Evolutionary conservation across 2,888 invertebrate species (phyloP), one percentile per base, ranked within the genome.

Genomic region (Diarsia dahlii): DNA sequence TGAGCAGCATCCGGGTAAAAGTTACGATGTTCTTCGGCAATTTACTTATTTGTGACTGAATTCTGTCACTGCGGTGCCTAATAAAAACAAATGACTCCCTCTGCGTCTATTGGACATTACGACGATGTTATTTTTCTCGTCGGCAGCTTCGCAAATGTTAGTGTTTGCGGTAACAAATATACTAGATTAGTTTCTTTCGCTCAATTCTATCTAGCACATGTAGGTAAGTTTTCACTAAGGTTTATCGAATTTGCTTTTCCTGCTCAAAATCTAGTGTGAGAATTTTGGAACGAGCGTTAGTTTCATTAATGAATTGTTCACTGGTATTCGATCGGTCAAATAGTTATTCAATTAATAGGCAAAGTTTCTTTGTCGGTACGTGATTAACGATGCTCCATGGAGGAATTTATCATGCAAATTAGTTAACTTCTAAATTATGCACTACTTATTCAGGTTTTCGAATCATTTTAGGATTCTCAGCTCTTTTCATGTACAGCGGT

Each of bases 41-140:
- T 83, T 72, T 83, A 76, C 70, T 73, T 71, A 73, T 80, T 76
- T 83, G 67, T 64, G 50, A 64, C 66, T 48, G 45, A 83, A 73
- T 69, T 74, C 50, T 72, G 78, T 52, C 74, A 62, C 58, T 76
- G 70, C 60, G 71, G 78, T 50, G 67, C 20, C 76, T 85, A 86
- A 89, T 89, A 89, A 90, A 89, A 87, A 85, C 81, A 84, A 86
- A 89, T 85, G 77, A 73, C 64, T 64, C 54, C 58, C 77, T 63
- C 50, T 60, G 52, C 67, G 52, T 76, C 71, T 71, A 76, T 78
- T 72, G 73, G 62, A 68, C 46, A 60, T 76, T 52, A 63, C 65
- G 52, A 72, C 45, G 18, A 72, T 70, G 50, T 74, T 68, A 74
- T 71, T 67, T 72, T 65, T 75, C 73, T 74, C 60, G 65, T 66